Base-by-base conservation (phyloP, 37 sponge, comb jelly and placozoan genomes). In the Crambe crambe region DNA sequence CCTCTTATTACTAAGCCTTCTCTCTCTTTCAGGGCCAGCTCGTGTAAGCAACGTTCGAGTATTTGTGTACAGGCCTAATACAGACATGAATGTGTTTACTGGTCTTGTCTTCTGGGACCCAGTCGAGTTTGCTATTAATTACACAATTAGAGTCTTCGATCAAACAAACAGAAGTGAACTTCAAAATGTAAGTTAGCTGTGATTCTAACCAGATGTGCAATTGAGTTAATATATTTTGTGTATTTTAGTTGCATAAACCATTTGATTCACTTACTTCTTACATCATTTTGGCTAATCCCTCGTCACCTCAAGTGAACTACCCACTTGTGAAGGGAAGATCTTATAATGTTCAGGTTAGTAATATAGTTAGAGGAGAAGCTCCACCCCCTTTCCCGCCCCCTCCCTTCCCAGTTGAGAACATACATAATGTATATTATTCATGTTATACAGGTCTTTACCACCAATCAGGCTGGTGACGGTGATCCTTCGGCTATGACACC, bases 41-140 rank as follows among this genome's bases (percentile, higher is more conserved):
- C 37, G 51, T 62, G 86, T 86, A 21, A 2, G 1, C 12, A 76
- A 87, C 60, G 77, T 87, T 23, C 31, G 72, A 32, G 82, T 69
- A 34, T 82, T 47, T 41, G 56, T 76, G 25, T 87, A 76, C 78
- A 40, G 31, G 0, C 88, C 88, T 47, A 59, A 32, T 2, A 36
- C 26, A 1, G 25, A 41, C 22, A 37, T 32, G 5, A 37, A 6
- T 0, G 42, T 27, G 17, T 6, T 81, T 4, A 76, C 82, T 71
- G 88, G 72, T 32, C 72, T 77, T 30, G 76, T 87, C 58, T 38
- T 76, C 15, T 87, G 88, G 88, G 73, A 87, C 66, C 43, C 21
- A 9, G 44, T 69, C 31, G 61, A 35, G 17, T 63, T 20, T 34
- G 20, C 56, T 56, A 23, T 69, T 25, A 36, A 71, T 57, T 80